Conservation (phyloP, 2,797 vertebrate species). For the Oryzias dopingdopingensis region DNA sequence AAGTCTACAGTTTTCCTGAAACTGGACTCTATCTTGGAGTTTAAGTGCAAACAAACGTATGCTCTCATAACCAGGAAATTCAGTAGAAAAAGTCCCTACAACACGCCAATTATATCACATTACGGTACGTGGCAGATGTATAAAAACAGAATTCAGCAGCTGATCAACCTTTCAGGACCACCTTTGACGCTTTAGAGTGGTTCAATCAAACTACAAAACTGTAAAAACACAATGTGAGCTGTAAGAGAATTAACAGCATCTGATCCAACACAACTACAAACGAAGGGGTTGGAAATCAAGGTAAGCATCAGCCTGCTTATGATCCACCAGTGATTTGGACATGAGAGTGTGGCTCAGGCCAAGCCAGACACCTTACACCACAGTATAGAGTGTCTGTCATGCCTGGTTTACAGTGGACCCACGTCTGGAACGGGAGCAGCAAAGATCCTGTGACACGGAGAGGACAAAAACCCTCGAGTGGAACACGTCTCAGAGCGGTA, state of each 20-base stretch:
- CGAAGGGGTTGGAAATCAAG: constrained; percentile 53
- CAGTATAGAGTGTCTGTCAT: constrained; percentile 56
- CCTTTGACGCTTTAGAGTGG: constrained; percentile 1
- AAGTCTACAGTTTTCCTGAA: constrained; percentile 44
- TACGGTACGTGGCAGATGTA: constrained; percentile 36
- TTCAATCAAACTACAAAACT: constrained; percentile 19
- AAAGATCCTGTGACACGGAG: constrained; percentile 52
- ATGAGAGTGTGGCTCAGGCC: constrained; percentile 45
- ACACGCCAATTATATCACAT: constrained; percentile 49
- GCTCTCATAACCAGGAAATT: constrained; percentile 51
- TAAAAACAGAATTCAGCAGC: constrained; percentile 21
- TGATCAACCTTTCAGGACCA: constrained; percentile 11
- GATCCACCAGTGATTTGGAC: constrained; percentile 63
- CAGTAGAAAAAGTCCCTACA: constrained; percentile 46
- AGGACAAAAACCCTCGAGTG: constrained; percentile 39
- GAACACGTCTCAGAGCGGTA: constrained; percentile 20
- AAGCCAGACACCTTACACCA: constrained; percentile 52
- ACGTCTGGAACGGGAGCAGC: constrained; percentile 62
- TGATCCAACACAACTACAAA: constrained; percentile 5
- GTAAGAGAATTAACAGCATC: constrained; percentile 11
- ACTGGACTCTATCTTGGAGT: constrained; percentile 50
- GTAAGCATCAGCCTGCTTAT: constrained; percentile 17
- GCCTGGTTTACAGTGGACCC: constrained; percentile 65
- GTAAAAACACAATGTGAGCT: background rate
- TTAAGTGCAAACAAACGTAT: constrained; percentile 41